Base-by-base conservation (phyloP, 1,140 invertebrate genomes). In the Orussus abietinus region DNA sequence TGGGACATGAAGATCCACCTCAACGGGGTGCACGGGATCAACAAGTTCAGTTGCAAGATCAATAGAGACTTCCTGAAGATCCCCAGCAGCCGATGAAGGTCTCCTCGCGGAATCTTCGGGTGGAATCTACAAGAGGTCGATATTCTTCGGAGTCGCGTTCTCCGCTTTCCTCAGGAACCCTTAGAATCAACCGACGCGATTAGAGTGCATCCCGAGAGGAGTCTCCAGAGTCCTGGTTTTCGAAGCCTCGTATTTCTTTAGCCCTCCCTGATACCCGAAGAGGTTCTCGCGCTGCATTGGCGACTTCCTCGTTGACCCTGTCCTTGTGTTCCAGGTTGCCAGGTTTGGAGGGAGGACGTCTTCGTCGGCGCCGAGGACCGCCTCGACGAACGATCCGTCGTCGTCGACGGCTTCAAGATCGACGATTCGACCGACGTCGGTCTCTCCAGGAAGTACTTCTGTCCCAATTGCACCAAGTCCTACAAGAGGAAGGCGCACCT, bases 1-100 rank as follows among this genome's bases (percentile, higher is more conserved):
- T 51, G 49, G 49, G 49, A 51, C 10, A 51, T 51, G 36, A 51
- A 42, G 30, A 43, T 50, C 9, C 47, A 50, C 15, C 18, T 50
- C 9, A 21, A 28, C 6, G 38, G 42, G 5, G 43, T 45, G n/a
- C 47, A 50, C 10, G 34, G 32, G 21, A 38, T 50, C 33, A 41
- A 21, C 6, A 50, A 50, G 32, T 14, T 17, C 7, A 35, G 39
- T 13, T 33, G 45, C 14, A 33, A 20, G 19, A 14, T 50, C n/a
- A 31, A 45, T 31, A 35, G 35, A 12, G 47, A 50, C 30, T 34
- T 50, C 20, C 30, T 50, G 12, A 50, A 22, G 22, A 6, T n/a
- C n/a, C n/a, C 6, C n/a, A 7, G n/a, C 6, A n/a, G n/a, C 6
- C 22, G 6, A 7, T 25, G 6, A n/a, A 7, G 22, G 6, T 6